phyloP scores from a whole-genome alignment of 2,888 invertebrate species.

The Cinara cedri region DNA sequence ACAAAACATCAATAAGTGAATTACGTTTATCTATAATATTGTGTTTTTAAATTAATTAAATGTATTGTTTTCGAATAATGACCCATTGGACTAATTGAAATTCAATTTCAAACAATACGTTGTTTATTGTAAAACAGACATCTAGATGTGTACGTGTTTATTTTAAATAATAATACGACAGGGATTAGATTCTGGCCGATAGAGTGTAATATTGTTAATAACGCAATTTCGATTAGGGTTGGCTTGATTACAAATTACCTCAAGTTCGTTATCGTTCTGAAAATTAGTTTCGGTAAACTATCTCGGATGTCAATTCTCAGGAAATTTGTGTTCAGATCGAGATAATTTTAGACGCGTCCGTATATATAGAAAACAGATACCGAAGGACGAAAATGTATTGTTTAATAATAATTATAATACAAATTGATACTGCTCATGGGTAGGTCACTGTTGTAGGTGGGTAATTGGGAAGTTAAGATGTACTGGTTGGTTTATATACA shows the following conservation, averaged over 20 bases:
- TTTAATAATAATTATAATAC: too few relatives aligned
- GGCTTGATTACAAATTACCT: neutral
- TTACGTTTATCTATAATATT: neutral
- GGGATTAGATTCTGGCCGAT: too few relatives aligned
- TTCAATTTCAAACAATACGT: too few relatives aligned
- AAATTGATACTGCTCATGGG: too few relatives aligned
- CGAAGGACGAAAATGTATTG: too few relatives aligned
- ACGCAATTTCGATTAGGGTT: neutral
- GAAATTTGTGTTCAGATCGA: neutral
- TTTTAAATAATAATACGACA: too few relatives aligned
- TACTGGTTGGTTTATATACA: too few relatives aligned
- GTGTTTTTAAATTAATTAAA: neutral
- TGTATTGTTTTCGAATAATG: neutral
- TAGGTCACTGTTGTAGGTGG: too few relatives aligned
- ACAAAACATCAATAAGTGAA: neutral
- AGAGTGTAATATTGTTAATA: too few relatives aligned
- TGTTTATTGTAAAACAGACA: neutral
- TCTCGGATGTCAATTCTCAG: neutral
- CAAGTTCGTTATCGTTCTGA: constrained; percentile 6
- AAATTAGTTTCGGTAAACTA: neutral
- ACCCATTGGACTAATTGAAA: too few relatives aligned
- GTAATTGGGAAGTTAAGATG: too few relatives aligned
- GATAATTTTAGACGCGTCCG: neutral
- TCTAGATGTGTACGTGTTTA: neutral
- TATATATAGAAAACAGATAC: too few relatives aligned